Base-by-base conservation (phyloP, 2,888 invertebrate species). In the Busseola fusca region DNA sequence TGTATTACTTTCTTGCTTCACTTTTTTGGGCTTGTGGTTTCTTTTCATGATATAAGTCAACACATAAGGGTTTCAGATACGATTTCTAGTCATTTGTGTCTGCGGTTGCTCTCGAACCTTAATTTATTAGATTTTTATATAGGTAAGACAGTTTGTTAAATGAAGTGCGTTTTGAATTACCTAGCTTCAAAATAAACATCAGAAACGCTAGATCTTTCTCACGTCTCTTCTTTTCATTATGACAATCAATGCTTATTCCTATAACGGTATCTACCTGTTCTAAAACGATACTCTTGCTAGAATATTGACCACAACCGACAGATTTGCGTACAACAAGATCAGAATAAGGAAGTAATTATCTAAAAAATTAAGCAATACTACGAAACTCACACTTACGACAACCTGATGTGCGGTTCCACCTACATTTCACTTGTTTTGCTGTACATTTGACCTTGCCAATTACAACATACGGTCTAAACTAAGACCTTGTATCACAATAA, bases 381-480 rank as follows among this genome's bases (percentile, higher is more conserved):
- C 7, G 42, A 60, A 60, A 27, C 40, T 42, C 60, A 42, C 18
- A 0, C 18, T 40, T 40, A 60, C 3, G 6, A 18, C 40, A 1
- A 56, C 18, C 25, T 27, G 1, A 21, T 27, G 12, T 25, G 25
- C 25, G 40, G 3, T 42, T 60, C 18, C 7, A 25, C 1, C 25
- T 27, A 16, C 18, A 57, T 52, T 52, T 30, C 58, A 48, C 25
- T 40, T 45, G 1, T 21, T 45, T 18, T 7, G 0, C 27, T n/a
- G 30, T 2, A 30, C 16, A 45, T 5, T 50, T 4, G 62, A 58
- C 81, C 81, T 78, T 63, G 64, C 25, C 37, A n/a, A 63, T 80
- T 78, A 69, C 76, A 56, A 59, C 72, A 76, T 54, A 16, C 9
- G 25, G n/a, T 58, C 14, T 37, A 25, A 72, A 63, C 57, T 30